Conservation (phyloP, 2,113 vertebrate genomes). For the Meles meles region DNA sequence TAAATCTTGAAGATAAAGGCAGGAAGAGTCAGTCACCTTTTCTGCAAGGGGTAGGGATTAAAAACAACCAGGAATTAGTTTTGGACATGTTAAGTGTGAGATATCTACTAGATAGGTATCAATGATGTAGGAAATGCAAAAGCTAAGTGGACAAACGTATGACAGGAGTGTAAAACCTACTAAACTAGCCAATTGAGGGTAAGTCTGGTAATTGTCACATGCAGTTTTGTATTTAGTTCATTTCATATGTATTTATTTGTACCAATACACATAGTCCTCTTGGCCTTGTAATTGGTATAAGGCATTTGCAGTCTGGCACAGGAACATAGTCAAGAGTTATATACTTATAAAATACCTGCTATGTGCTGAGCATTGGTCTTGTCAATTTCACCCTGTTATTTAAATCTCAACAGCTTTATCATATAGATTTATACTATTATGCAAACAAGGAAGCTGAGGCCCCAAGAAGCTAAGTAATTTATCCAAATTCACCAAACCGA, state of each 20-base stretch:
- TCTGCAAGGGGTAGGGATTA: neutral
- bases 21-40: neutral
- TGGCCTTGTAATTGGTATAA: neutral
- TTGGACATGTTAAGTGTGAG: neutral
- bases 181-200: neutral
- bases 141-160: neutral
- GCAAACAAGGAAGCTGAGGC: neutral
- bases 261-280: neutral
- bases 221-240: neutral
- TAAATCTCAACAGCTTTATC: neutral
- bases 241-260: neutral
- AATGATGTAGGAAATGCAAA: neutral
- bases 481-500: neutral
- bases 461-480: neutral
- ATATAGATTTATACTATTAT: neutral
- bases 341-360: constrained; percentile 10
- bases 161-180: neutral
- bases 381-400: neutral
- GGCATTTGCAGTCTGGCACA: neutral
- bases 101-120: neutral
- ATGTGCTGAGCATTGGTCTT: neutral
- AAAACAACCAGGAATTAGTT: neutral
- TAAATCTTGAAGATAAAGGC: neutral
- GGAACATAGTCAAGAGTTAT: neutral
- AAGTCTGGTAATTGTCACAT: neutral